Evolutionary conservation across 2,797 vertebrate genomes (phyloP), one percentile per base, ranked within the genome.

Genomic region (Falco columbarius): DNA sequence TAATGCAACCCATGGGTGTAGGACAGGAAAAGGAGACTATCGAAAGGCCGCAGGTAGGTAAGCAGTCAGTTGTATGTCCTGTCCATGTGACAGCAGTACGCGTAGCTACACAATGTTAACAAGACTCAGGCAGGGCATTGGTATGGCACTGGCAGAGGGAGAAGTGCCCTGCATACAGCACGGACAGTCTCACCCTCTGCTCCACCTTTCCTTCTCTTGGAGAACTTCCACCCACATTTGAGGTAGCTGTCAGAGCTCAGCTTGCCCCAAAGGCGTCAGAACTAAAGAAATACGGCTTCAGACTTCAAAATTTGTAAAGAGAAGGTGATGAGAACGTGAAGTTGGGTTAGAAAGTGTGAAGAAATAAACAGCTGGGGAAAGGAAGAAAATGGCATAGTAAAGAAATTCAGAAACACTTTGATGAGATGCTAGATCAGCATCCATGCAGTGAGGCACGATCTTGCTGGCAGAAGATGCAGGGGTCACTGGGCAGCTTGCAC

Each of bases 321-420:
- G 68, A 75, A 87, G 54, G 5, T 10, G 9, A 85, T 46, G 21
- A 86, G 34, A 29, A 42, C 52, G 49, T 42, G 21, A 93, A 75
- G 38, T 11, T 54, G 52, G 34, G 34, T 46, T 61, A 70, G 61
- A 56, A 94, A 74, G 32, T 22, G 11, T 68, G 68, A 91, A 93
- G 44, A 93, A 90, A 73, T 79, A 90, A 91, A 76, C 4, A 6
- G n/a, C 46, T 44, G 73, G 23, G 26, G 30, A 86, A 90, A 75
- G 14, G 21, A 81, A 81, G 51, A 66, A 84, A 86, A 49, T 9
- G 49, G 22, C 54, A 26, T 30, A 49, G 20, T 55, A 49, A 90
- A 62, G 21, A 75, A 58, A 74, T 38, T 52, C 4, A 2, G 68
- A 74, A 93, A 36, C 20, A 22, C 19, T 81, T 58, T 44, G 58